These are phyloP conservation scores for Nymphalis c-album DNA, from an alignment of 2,888 invertebrate genomes.

Conservation along the genomic window DNA sequence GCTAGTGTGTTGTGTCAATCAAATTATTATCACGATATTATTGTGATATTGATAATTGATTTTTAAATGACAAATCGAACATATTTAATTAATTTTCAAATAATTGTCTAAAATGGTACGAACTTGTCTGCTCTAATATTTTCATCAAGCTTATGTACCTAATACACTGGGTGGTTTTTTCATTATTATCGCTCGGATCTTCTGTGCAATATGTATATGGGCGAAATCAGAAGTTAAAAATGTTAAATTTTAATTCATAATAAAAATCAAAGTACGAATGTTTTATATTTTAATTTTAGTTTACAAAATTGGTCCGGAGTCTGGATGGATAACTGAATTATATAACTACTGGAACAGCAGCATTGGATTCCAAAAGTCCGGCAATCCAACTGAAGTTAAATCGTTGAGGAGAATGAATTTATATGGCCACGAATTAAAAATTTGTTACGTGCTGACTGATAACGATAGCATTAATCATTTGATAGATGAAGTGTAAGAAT, in stretches of 20 bases:
- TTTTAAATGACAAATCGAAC: no score
- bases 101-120: no score
- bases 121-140: no score
- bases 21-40: no score
- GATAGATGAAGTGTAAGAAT: conserved; percentile 79
- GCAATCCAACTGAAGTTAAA: conserved; percentile 46
- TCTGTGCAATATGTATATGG: no score
- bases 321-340: conserved; percentile 55
- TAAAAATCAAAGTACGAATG: not conserved
- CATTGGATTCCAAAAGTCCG: conserved; percentile 47
- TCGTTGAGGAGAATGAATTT: conserved; percentile 73
- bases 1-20: no score
- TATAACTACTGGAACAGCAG: conserved; percentile 59
- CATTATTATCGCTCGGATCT: no score
- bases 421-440: conserved; percentile 67
- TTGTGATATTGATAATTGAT: no score
- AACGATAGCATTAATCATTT: conserved; percentile 82
- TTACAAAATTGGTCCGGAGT: conserved; percentile 57
- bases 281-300: conserved; percentile 51
- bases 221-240: no score
- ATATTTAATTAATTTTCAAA: no score
- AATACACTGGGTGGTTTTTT: no score
- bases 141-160: no score
- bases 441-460: conserved; percentile 82
- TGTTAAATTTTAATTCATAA: not conserved